These are phyloP conservation scores for Meloe dianella DNA, from an alignment of 2,888 invertebrate genomes.

Conservation along the genomic window DNA sequence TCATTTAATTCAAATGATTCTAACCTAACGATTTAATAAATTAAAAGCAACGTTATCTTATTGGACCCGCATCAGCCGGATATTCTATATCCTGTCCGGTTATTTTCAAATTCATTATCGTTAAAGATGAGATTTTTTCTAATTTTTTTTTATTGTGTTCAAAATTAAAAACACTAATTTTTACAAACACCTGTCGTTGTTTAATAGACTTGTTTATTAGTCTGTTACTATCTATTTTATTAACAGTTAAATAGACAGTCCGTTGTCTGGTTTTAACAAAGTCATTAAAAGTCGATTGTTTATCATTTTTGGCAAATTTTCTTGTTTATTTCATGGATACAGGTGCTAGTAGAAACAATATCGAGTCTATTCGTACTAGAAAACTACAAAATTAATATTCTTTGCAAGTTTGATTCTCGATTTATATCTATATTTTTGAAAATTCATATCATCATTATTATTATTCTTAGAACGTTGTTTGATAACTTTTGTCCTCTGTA, in stretches of 20 bases:
- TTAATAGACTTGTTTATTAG: background rate
- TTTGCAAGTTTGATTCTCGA: too few species aligned
- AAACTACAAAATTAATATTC: too few species aligned
- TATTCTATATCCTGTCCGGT: background rate
- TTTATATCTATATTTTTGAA: too few species aligned
- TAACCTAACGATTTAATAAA: background rate
- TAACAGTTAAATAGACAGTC: background rate
- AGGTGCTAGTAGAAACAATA: too few species aligned
- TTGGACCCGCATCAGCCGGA: background rate
- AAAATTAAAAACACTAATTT: background rate
- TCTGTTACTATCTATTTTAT: background rate
- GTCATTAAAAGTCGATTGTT: too few species aligned
- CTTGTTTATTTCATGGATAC: too few species aligned
- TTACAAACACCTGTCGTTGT: background rate
- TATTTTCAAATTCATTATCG: slow-evolving; percentile 1
- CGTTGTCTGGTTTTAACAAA: too few species aligned
- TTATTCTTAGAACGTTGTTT: too few species aligned
- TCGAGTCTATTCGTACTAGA: too few species aligned
- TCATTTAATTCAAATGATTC: background rate
- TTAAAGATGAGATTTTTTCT: background rate
- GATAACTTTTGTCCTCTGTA: too few species aligned
- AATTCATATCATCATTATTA: too few species aligned
- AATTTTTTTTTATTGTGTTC: background rate
- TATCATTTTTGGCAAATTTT: too few species aligned
- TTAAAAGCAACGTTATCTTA: background rate